phyloP scores from a whole-genome alignment of 2,113 vertebrate species.

The Dromaius novaehollandiae region DNA sequence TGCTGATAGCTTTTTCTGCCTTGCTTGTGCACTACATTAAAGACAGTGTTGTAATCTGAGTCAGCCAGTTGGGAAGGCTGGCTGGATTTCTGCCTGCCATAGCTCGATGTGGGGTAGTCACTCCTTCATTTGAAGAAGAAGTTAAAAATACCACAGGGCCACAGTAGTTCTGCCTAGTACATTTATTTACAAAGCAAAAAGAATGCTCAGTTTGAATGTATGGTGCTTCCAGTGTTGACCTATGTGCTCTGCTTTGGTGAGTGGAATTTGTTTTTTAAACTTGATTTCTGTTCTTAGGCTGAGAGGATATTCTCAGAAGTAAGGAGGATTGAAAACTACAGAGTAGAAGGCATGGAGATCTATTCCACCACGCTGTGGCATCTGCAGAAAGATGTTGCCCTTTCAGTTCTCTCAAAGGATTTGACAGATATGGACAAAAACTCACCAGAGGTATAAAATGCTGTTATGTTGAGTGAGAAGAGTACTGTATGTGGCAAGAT shows the following conservation, averaged over 20 bases:
- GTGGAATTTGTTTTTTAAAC: background rate
- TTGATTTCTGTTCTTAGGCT: conserved; percentile 78
- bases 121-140: background rate
- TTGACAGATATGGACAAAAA: conserved; percentile 99
- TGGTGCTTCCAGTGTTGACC: background rate
- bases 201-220: background rate
- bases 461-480: background rate
- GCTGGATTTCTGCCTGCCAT: background rate
- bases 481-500: background rate
- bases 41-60: background rate
- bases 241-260: background rate
- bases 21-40: fast-evolving
- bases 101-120: fast-evolving
- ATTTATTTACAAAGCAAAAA: background rate
- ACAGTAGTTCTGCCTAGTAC: background rate
- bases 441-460: conserved; percentile 88
- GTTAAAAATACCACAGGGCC: background rate
- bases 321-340: conserved; percentile 92
- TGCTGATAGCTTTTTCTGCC: background rate
- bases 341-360: conserved; percentile 98
- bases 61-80: background rate
- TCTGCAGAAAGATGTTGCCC: conserved; percentile 95
- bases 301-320: conserved; percentile 97
- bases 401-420: conserved; percentile 96
- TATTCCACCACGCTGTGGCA: conserved; percentile 98